Base-by-base conservation (phyloP, 1,140 invertebrate genomes). In the Achatina immaculata region DNA sequence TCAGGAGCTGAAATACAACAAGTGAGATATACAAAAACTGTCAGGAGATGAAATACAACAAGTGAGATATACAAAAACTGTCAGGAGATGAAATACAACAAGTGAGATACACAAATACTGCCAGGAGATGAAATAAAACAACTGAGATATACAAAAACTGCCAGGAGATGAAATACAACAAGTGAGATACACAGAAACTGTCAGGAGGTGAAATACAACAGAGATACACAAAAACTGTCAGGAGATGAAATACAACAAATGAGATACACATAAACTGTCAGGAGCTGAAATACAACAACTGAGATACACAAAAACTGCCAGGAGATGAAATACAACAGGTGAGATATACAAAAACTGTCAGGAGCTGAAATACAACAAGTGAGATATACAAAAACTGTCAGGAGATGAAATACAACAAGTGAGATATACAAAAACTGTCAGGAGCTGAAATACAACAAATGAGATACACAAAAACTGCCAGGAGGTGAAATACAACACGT, bases 1-100 rank as follows among this genome's bases (percentile, higher is more conserved):
- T 38, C 51, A 76, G 16, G 28, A 76, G 36, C 74, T 76, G 45
- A 6, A 74, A 36, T 16, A 48, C 19, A 48, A 11, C 45, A 48
- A 48, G 45, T 48, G 19, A 11, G 45, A 19, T 48, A 19, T 48
- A 48, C 42, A 24, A 34, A 55, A 4, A 76, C 40, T 24, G 55
- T 38, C 51, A 76, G 16, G 28, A 76, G 36, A 51, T 76, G 45
- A 6, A 74, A 36, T 16, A 48, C 19, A 48, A 11, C 45, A 48
- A 48, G 45, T 48, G 19, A 11, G 45, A 19, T 48, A 19, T 48
- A 48, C 42, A 24, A 34, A 55, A 4, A 76, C 40, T 24, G 55
- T 38, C 51, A 76, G 16, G 28, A 76, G 36, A 51, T 76, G 45
- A 6, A 74, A 36, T 16, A 48, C 19, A 48, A 11, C 45, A 48